phyloP scores from a whole-genome alignment of 2,113 vertebrate genomes.

The Syngnathus scovelli region DNA sequence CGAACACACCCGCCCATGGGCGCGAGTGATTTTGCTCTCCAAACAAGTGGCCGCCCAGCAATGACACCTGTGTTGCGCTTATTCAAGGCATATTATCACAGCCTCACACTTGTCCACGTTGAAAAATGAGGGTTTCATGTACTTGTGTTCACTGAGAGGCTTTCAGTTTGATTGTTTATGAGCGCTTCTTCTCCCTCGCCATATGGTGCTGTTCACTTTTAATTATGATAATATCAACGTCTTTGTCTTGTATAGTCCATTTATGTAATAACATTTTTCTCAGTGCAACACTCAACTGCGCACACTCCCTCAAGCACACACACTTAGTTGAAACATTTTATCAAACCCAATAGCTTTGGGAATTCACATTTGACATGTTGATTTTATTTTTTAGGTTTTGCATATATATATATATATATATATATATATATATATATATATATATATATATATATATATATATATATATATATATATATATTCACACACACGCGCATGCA shows the following conservation, averaged over 20 bases:
- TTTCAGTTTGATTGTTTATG: constrained; percentile 74
- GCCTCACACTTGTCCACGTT: constrained; percentile 35
- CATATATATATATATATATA: constrained; percentile 26
- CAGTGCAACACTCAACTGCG: constrained; percentile 37
- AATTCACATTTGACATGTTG: constrained; percentile 29
- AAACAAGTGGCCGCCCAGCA: neutral
- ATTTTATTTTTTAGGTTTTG: constrained; percentile 40
- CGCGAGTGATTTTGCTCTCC: neutral
- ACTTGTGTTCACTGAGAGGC: constrained; percentile 59
- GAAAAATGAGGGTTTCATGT: constrained; percentile 62
- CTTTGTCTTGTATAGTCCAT: constrained; percentile 73
- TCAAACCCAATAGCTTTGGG: constrained; percentile 47
- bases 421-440: constrained; percentile 18
- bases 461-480: too few relatives aligned
- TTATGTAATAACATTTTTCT: constrained; percentile 73
- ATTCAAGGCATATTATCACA: neutral
- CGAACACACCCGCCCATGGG: neutral
- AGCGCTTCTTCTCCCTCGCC: constrained; percentile 61
- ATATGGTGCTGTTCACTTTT: constrained; percentile 71
- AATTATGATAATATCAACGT: constrained; percentile 75
- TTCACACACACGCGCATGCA: too few relatives aligned
- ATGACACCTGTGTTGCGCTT: constrained; percentile 1
- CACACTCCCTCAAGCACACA: constrained; percentile 17
- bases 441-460: neutral
- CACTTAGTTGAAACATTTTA: constrained; percentile 32